Base-by-base conservation (phyloP, 2,888 invertebrate species). In the Zhuqinia jingwanae region DNA sequence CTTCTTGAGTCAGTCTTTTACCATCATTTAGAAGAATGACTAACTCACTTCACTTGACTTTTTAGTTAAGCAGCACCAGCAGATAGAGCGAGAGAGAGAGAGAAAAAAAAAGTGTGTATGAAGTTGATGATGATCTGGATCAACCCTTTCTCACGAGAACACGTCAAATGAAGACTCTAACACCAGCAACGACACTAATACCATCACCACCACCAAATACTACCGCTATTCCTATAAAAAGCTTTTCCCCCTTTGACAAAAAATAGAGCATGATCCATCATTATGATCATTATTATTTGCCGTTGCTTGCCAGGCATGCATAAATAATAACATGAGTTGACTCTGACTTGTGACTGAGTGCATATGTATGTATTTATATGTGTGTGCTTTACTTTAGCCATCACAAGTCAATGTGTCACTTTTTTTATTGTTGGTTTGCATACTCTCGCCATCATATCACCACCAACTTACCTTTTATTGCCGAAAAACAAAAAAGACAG, bases 91-190 rank as follows among this genome's bases (percentile, higher is more conserved):
- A 47, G 13, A n/a, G 27, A 20, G 56, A 3, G 22, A 56, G 22
- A 56, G 56, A 22, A 20, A n/a, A n/a, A 36, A 36, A 36, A 36
- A 36, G 8, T 36, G 8, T 36, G 36, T 36, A 36, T 36, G 30
- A n/a, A n/a, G n/a, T n/a, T n/a, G 63, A 30, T 17, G 22, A 78
- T 82, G 87, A 87, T 87, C 87, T 87, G 87, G 87, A 87, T 87
- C 87, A 87, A 87, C 70, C 82, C 77, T 82, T 87, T 87, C 87
- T 87, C 87, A 87, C 87, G 87, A 87, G 75, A 63, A 79, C 20
- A 45, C n/a, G 47, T 60, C 42, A 73, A 81, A 30, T 36, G 8
- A 36, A 58, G 47, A 60, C 22, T 22, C 22, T 17, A 15, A 77
- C 77, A 77, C 77, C n/a, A 70, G 47, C 20, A 45, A 22, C 73